A percentile compares a stretch with the other conserved stretches of the same genome.
Evolutionary conservation across 2,888 invertebrate genomes (phyloP).

Genomic region (Tuta absoluta): DNA sequence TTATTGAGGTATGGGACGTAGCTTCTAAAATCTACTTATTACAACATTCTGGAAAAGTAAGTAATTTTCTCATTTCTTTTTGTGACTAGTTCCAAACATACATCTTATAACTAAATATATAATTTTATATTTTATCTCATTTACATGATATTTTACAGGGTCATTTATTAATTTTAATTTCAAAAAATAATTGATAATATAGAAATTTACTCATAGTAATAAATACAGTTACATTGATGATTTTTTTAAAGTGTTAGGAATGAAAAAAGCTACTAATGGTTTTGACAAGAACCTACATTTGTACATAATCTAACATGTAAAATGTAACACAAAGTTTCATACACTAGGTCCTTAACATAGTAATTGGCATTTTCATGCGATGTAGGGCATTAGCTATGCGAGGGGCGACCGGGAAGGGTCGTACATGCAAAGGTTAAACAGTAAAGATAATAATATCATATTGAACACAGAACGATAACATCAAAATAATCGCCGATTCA

Average conservation of each 20-base stretch:
- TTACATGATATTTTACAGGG: conserved; percentile 1
- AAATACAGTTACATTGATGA: too few species aligned
- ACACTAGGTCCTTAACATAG: background rate
- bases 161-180: background rate
- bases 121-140: background rate
- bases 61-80: background rate
- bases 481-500: background rate
- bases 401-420: background rate
- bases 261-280: too few species aligned
- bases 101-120: background rate
- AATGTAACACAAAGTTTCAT: background rate
- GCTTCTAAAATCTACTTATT: too few species aligned
- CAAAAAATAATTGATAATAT: background rate
- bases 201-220: too few species aligned
- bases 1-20: too few species aligned
- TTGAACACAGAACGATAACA: background rate
- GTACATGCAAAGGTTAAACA: conserved; percentile 1
- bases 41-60: background rate
- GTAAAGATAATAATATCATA: conserved; percentile 5
- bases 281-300: too few species aligned
- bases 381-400: background rate
- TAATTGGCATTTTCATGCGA: conserved; percentile 15
- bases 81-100: background rate
- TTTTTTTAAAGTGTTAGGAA: too few species aligned
- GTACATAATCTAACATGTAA: background rate